Evolutionary conservation across 2,113 vertebrate species (phyloP), one percentile per base, ranked within the genome.

Genomic region (Philantomba maxwellii): DNA sequence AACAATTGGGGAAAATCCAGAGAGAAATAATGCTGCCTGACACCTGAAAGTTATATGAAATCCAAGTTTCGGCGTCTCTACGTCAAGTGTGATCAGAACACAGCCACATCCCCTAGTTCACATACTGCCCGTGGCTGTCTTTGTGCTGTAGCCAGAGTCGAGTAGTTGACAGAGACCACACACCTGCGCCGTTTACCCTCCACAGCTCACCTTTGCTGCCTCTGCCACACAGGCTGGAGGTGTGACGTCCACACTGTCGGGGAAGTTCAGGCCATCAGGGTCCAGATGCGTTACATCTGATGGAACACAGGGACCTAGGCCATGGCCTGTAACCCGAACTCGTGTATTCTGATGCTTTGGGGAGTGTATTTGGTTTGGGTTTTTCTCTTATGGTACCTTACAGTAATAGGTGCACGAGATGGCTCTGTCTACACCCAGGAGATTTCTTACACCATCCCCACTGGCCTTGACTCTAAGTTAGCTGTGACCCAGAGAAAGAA

Each of bases 361-460:
- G 14, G 89, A 64, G 3, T 92, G 7, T 66, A 7, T 96, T 80
- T n/a, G 14, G 21, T 25, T 45, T 78, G 57, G n/a, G n/a, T 26
- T 82, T 85, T 51, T 85, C 21, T 96, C 30, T 86, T 6, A 5
- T 2, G 3, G 28, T 62, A 30, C 60, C 51, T 75, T 89, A 87
- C 7, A 0, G 0, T 0, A 53, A 45, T 62, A n/a, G 66, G 75
- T 93, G 81, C 97, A 97, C 87, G 88, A 95, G 92, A 97, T 87
- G 95, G 80, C 49, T 43, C 28, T 75, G 2, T 30, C 49, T 2
- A 7, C 33, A 39, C 26, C 51, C 81, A 51, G 58, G 8, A 93
- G 55, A 0, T 0, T 45, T 91, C 96, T 93, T 26, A 66, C n/a
- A 58, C 39, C 5, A 10, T 92, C 45, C 16, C 85, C 23, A 3